Evolutionary conservation across 92 coral and sea anemone species (phyloP).

Genomic region (Nematostella vectensis): DNA sequence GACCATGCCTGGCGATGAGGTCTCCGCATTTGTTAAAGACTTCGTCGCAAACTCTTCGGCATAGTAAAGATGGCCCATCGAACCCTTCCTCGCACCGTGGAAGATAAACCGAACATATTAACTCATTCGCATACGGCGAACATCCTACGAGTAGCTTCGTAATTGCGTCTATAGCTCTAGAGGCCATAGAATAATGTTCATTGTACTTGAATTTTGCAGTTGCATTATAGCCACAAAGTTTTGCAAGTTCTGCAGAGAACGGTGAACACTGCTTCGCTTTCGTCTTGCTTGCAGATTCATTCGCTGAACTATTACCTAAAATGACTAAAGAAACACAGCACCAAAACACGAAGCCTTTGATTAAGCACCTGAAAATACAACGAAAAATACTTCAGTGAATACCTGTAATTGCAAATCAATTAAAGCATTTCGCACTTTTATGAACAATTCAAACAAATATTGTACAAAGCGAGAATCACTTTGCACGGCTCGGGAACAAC

Average conservation of each 20-base stretch:
- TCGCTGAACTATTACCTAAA: background rate
- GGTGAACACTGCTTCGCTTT: background rate
- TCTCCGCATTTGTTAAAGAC: conserved; percentile 28
- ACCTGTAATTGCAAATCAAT: too few relatives aligned
- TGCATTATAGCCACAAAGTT: conserved; percentile 45
- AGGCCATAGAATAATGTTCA: conserved; percentile 23
- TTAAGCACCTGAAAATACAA: conserved; percentile 5
- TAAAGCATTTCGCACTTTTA: too few relatives aligned
- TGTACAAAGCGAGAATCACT: too few relatives aligned
- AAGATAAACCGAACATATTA: conserved; percentile 31
- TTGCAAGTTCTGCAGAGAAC: conserved; percentile 17
- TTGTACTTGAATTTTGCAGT: conserved; percentile 26
- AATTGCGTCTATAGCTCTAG: conserved; percentile 10
- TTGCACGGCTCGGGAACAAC: too few relatives aligned
- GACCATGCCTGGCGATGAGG: conserved; percentile 1
- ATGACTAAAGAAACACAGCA: background rate
- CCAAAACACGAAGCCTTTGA: conserved; percentile 9
- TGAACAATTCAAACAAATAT: too few relatives aligned
- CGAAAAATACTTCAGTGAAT: conserved; percentile 2
- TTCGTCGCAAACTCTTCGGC: conserved; percentile 51
- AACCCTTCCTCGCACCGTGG: conserved; percentile 39
- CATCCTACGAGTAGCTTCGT: conserved; percentile 12
- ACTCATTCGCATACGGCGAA: conserved; percentile 31
- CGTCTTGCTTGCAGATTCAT: background rate
- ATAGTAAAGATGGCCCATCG: conserved; percentile 38